Percentiles rank a stretch among this genome's conserved stretches.
phyloP scores from a whole-genome alignment of 2,888 invertebrate genomes.

The Ptychoptera contaminata region DNA sequence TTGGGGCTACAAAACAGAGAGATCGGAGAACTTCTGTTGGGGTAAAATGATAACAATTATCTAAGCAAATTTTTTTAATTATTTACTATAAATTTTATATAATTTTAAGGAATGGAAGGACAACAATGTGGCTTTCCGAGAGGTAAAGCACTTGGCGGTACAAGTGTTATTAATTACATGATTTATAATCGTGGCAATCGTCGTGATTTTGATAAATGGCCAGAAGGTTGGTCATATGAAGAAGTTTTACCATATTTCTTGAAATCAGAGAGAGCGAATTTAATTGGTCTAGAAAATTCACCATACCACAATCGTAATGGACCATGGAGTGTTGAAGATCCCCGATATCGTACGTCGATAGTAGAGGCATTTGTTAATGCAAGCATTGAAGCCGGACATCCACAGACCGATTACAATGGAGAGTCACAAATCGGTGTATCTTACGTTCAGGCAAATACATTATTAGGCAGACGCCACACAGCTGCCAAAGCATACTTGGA shows the following conservation, averaged over 20 bases:
- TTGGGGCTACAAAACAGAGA: slow-evolving; percentile 62
- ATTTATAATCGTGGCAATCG: slow-evolving; percentile 54
- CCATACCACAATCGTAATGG: slow-evolving; percentile 41
- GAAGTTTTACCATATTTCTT: slow-evolving; percentile 39
- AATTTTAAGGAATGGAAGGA: slow-evolving; percentile 16
- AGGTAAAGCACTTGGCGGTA: slow-evolving; percentile 39
- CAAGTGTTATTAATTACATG: slow-evolving; percentile 41
- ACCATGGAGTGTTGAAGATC: slow-evolving; percentile 39
- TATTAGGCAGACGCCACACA: slow-evolving; percentile 42
- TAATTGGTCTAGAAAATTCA: slow-evolving; percentile 31
- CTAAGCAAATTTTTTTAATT: too few species aligned
- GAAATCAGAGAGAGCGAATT: slow-evolving; percentile 37
- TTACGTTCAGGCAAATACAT: slow-evolving; percentile 40
- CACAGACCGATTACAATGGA: slow-evolving; percentile 48
- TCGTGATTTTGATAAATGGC: slow-evolving; percentile 50
- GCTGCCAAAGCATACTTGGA: slow-evolving; percentile 44
- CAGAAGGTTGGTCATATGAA: slow-evolving; percentile 47
- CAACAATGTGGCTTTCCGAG: slow-evolving; percentile 29
- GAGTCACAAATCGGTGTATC: slow-evolving; percentile 42
- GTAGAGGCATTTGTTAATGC: slow-evolving; percentile 39
- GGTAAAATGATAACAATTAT: too few species aligned
- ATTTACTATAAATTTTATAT: too few species aligned
- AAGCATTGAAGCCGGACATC: slow-evolving; percentile 43
- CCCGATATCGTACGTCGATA: slow-evolving; percentile 34
- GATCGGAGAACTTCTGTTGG: too few species aligned